A percentile compares a stretch with the other conserved stretches of the same genome.
These are phyloP conservation scores for Parapsyche elsis DNA, from an alignment of 1,140 invertebrate species.

Conservation along the genomic window DNA sequence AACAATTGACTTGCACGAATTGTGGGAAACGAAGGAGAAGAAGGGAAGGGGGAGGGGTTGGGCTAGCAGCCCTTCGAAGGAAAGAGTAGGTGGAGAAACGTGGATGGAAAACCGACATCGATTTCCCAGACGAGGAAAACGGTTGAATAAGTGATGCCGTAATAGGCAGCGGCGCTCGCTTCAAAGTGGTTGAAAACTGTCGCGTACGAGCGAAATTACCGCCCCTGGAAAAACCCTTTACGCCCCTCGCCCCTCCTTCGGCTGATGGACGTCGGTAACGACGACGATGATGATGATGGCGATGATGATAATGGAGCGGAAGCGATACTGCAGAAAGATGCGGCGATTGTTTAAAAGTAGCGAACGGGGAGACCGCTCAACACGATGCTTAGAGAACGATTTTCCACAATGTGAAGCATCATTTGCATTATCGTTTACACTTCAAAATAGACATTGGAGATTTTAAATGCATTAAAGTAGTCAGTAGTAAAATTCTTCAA, in stretches of 20 bases:
- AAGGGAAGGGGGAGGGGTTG: no score
- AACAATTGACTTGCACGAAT: slow-evolving; percentile 46
- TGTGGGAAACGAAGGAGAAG: not conserved
- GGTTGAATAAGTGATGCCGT: slow-evolving; percentile 49
- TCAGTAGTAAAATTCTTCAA: no score
- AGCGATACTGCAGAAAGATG: slow-evolving; percentile 11
- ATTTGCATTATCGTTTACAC: no score
- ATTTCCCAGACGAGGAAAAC: not conserved
- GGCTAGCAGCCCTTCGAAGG: no score
- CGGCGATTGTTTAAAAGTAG: slow-evolving; percentile 11
- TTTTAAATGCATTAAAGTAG: no score
- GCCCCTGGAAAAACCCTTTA: not conserved
- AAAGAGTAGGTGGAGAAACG: no score
- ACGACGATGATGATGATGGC: not conserved
- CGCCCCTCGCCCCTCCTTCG: not conserved
- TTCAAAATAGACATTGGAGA: no score
- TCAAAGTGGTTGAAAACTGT: slow-evolving; percentile 24
- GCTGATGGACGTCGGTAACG: not conserved
- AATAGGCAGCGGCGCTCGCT: slow-evolving; percentile 31
- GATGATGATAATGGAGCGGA: not conserved
- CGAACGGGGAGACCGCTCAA: no score
- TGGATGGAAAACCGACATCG: not conserved
- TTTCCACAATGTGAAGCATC: no score
- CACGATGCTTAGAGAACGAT: no score
- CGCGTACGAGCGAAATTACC: not conserved